phyloP scores from a whole-genome alignment of 2,797 vertebrate genomes.

The Rhinichthys osculus region DNA sequence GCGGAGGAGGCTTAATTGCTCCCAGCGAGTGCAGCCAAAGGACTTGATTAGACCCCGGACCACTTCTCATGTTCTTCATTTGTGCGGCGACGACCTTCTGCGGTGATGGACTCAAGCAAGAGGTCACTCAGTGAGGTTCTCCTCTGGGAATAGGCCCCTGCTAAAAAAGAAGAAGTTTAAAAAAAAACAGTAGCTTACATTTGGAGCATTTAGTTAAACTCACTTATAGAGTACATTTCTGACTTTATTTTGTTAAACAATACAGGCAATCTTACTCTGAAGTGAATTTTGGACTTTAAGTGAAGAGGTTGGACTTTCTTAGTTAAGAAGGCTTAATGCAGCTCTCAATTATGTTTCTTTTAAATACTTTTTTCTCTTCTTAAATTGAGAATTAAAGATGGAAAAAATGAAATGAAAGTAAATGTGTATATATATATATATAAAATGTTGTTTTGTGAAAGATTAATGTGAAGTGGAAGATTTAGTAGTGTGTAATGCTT shows the following conservation, averaged over 20 bases:
- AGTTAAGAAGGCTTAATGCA: neutral
- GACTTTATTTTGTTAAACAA: neutral
- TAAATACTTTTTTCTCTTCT: too few relatives aligned
- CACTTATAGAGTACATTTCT: neutral
- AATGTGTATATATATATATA: too few relatives aligned
- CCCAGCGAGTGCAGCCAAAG: conserved; percentile 80
- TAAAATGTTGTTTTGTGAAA: too few relatives aligned
- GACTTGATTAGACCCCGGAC: conserved; percentile 83
- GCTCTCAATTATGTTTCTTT: too few relatives aligned
- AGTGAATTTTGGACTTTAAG: neutral
- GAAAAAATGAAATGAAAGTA: too few relatives aligned
- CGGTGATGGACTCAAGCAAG: conserved; percentile 74
- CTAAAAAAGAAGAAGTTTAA: conserved; percentile 11
- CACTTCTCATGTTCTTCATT: conserved; percentile 85
- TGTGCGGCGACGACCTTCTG: conserved; percentile 82
- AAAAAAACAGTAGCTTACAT: conserved; percentile 3
- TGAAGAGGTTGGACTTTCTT: neutral
- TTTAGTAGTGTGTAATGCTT: too few relatives aligned
- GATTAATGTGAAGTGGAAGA: too few relatives aligned
- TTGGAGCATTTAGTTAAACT: conserved; percentile 32
- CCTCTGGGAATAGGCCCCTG: conserved; percentile 76
- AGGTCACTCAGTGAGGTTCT: conserved; percentile 61
- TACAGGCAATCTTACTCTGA: neutral
- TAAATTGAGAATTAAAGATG: too few relatives aligned
- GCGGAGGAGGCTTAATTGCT: conserved; percentile 80